Evolutionary conservation across 2,113 vertebrate genomes (phyloP).

Genomic region (Myotis lucifugus): DNA sequence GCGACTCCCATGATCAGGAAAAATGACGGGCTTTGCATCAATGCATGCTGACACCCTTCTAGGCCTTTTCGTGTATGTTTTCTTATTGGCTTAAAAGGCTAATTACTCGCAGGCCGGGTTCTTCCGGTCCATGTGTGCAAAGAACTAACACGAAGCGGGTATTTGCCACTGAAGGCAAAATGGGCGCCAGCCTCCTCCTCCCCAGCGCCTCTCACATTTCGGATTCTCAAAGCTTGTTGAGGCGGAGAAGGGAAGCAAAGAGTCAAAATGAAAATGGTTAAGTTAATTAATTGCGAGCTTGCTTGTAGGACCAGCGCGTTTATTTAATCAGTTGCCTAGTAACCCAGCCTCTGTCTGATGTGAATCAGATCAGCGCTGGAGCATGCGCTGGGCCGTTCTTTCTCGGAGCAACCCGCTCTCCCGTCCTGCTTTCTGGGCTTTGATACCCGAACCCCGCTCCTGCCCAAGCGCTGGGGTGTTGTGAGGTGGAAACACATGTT

Average conservation of each 20-base stretch:
- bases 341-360: constrained; percentile 85
- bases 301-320: constrained; percentile 87
- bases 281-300: constrained; percentile 89
- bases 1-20: background rate
- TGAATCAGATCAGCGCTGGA: constrained; percentile 85
- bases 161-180: background rate
- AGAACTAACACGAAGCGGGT: background rate
- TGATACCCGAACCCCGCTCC: constrained; percentile 55
- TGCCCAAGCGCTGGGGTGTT: background rate
- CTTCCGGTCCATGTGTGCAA: background rate
- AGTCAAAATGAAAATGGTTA: constrained; percentile 87
- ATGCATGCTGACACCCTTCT: background rate
- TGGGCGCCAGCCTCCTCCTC: background rate
- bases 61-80: background rate
- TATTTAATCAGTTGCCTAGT: constrained; percentile 92
- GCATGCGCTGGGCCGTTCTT: constrained; percentile 81
- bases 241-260: constrained; percentile 77
- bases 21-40: background rate
- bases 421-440: constrained; percentile 58
- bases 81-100: background rate
- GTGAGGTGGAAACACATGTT: constrained; percentile 33
- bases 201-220: constrained; percentile 72
- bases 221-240: constrained; percentile 70
- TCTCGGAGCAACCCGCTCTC: constrained; percentile 69
- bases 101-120: background rate